phyloP scores from a whole-genome alignment of 2,888 invertebrate genomes.

The Dynastes grantii region DNA sequence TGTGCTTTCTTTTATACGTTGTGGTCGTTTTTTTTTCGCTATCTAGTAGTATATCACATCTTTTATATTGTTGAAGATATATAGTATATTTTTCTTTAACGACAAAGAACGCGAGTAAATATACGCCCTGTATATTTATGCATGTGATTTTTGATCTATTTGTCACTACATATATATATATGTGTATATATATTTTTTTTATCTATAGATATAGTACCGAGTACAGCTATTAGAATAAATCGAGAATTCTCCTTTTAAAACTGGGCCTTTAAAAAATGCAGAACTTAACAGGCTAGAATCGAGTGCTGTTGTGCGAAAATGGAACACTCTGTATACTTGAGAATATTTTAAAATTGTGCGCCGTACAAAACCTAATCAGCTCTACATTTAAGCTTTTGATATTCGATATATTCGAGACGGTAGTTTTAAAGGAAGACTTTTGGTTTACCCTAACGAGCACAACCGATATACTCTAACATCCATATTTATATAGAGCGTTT shows the following conservation, averaged over 20 bases:
- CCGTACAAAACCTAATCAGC: too few relatives aligned
- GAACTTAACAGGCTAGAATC: too few relatives aligned
- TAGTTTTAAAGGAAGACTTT: too few relatives aligned
- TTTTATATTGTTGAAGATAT: constrained; percentile 64
- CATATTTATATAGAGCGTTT: constrained; percentile 19
- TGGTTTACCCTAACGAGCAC: too few relatives aligned
- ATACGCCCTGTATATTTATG: constrained; percentile 50
- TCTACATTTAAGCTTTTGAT: too few relatives aligned
- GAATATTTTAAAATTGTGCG: too few relatives aligned
- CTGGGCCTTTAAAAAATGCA: too few relatives aligned
- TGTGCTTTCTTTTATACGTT: constrained; percentile 59
- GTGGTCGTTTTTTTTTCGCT: constrained; percentile 63
- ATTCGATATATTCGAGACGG: too few relatives aligned
- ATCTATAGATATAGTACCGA: background rate
- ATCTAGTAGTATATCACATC: constrained; percentile 66
- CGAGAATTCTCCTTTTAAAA: too few relatives aligned
- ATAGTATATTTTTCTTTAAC: constrained; percentile 17
- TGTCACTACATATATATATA: background rate
- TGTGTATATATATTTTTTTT: background rate
- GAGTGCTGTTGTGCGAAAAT: too few relatives aligned
- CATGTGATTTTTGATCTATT: background rate
- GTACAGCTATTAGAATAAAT: too few relatives aligned
- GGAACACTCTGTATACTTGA: too few relatives aligned
- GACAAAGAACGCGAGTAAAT: constrained; percentile 49
- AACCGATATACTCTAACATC: background rate